phyloP scores from a whole-genome alignment of 2,888 invertebrate genomes.

The Chelonus formosanus region DNA sequence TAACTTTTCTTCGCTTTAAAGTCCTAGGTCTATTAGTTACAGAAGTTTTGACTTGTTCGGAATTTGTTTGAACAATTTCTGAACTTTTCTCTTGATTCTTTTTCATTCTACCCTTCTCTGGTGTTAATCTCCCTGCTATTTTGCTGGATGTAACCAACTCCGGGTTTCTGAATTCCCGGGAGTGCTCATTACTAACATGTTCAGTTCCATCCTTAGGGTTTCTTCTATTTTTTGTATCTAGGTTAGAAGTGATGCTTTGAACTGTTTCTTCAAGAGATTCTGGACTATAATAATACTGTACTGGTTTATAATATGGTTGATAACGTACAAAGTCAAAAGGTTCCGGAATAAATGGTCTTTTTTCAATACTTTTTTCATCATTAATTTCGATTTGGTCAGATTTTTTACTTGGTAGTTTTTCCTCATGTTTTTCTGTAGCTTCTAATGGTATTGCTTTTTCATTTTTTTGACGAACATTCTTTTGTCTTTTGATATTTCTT shows the following conservation, averaged over 20 bases:
- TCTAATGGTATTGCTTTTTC: no score
- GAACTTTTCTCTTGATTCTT: no score
- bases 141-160: neutral
- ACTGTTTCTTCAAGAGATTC: conserved; percentile 42
- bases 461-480: no score
- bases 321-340: conserved; percentile 44
- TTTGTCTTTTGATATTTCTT: no score
- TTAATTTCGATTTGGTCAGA: neutral
- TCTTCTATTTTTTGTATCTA: conserved; percentile 4
- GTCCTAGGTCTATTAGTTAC: no score
- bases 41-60: no score
- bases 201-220: no score
- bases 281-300: conserved; percentile 48
- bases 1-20: no score
- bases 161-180: neutral
- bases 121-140: neutral
- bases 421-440: no score
- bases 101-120: neutral
- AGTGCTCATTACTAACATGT: no score
- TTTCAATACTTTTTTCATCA: neutral
- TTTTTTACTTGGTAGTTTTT: neutral
- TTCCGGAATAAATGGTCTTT: conserved; percentile 18
- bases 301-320: conserved; percentile 50
- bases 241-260: conserved; percentile 27
- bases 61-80: no score